Evolutionary conservation across 2,113 vertebrate species (phyloP).

Genomic region (Myotis yumanensis): DNA sequence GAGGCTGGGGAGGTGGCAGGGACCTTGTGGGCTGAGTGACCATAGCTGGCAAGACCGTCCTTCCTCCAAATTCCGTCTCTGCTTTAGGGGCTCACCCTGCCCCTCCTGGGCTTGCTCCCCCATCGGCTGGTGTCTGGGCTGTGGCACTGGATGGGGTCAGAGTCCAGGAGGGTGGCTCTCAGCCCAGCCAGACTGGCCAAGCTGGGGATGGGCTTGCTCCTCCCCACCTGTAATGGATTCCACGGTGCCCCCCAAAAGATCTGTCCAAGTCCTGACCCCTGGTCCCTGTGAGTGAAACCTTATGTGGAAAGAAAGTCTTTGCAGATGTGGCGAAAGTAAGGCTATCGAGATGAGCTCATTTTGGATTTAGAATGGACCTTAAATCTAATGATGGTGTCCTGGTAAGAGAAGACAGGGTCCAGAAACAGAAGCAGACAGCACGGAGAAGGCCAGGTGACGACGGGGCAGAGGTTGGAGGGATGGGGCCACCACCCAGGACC

Average conservation of each 20-base stretch:
- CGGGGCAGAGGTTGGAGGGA: fast-evolving
- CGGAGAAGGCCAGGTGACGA: neutral
- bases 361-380: neutral
- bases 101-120: too few species aligned
- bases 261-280: neutral
- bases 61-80: neutral
- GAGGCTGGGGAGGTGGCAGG: neutral
- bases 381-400: neutral
- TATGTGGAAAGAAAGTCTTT: neutral
- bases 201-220: neutral
- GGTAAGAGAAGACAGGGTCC: neutral
- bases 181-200: neutral
- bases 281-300: neutral
- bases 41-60: fast-evolving
- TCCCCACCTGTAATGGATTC: neutral
- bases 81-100: neutral
- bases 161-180: neutral
- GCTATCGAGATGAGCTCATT: fast-evolving
- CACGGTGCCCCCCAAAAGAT: neutral
- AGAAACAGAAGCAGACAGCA: neutral
- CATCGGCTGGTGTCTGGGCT: neutral
- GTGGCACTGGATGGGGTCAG: fast-evolving
- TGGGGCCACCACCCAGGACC: fast-evolving
- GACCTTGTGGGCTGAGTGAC: neutral
- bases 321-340: neutral